Conservation (phyloP, 2,888 invertebrate species). For the Ernsta delagoae region DNA sequence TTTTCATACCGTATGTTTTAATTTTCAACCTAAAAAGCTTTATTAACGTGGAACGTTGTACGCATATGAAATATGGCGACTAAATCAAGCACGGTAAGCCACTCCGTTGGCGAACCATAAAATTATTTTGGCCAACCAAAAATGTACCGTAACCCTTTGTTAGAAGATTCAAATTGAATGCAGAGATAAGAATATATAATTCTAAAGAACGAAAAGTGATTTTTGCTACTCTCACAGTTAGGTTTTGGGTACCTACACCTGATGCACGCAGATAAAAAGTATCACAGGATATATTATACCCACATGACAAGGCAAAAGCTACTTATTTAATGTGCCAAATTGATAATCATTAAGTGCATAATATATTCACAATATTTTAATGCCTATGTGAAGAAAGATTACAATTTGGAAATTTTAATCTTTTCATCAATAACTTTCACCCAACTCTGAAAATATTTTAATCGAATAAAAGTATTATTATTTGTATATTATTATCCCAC, state of each 20-base stretch:
- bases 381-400: too few species aligned
- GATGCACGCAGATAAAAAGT: not conserved
- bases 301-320: too few species aligned
- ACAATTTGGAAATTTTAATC: too few species aligned
- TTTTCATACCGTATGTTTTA: constrained; percentile 9
- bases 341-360: too few species aligned
- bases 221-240: constrained; percentile 15
- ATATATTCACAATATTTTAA: too few species aligned
- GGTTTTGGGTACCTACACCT: not conserved
- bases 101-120: constrained; percentile 30
- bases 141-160: constrained; percentile 5
- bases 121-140: constrained; percentile 5
- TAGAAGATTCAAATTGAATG: constrained; percentile 6
- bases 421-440: too few species aligned
- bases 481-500: too few species aligned
- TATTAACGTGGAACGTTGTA: constrained; percentile 34
- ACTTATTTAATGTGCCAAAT: too few species aligned
- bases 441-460: too few species aligned
- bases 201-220: constrained; percentile 21
- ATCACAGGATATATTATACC: not conserved
- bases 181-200: not conserved
- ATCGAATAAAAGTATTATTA: too few species aligned
- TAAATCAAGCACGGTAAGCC: constrained; percentile 35
- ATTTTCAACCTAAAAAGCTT: constrained; percentile 35
- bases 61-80: constrained; percentile 37